These are phyloP conservation scores for Monochamus alternatus DNA, from an alignment of 2,888 invertebrate species.

Conservation along the genomic window DNA sequence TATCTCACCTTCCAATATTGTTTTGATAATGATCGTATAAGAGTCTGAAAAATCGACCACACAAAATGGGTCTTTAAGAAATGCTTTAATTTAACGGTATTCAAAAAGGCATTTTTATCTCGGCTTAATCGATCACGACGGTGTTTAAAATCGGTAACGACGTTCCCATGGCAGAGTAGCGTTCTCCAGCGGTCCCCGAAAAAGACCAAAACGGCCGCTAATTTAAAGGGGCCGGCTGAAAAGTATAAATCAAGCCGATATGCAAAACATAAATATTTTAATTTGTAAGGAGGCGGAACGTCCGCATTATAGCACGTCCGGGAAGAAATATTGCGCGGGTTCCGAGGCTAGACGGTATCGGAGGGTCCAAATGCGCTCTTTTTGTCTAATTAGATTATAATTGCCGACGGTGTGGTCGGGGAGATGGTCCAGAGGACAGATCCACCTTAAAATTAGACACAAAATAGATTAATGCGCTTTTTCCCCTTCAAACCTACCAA, in stretches of 20 bases:
- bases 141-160: not conserved
- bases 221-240: slow-evolving; percentile 18
- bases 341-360: slow-evolving; percentile 40
- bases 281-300: slow-evolving; percentile 68
- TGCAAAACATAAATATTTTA: slow-evolving; percentile 69
- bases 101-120: no score
- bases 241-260: slow-evolving; percentile 51
- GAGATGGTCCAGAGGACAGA: not conserved
- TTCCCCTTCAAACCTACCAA: no score
- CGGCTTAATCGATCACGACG: no score
- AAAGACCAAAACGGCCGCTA: slow-evolving; percentile 13
- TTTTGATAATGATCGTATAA: no score
- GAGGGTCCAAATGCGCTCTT: slow-evolving; percentile 48
- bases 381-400: slow-evolving; percentile 65
- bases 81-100: no score
- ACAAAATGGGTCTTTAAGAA: no score
- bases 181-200: not conserved
- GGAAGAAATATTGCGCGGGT: slow-evolving; percentile 66
- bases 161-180: slow-evolving; percentile 4
- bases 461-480: no score
- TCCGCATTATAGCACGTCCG: slow-evolving; percentile 65
- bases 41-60: no score
- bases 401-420: slow-evolving; percentile 58
- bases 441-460: no score
- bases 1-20: no score